phyloP scores from a whole-genome alignment of 2,888 invertebrate species.

The Uloborus plumipes region DNA sequence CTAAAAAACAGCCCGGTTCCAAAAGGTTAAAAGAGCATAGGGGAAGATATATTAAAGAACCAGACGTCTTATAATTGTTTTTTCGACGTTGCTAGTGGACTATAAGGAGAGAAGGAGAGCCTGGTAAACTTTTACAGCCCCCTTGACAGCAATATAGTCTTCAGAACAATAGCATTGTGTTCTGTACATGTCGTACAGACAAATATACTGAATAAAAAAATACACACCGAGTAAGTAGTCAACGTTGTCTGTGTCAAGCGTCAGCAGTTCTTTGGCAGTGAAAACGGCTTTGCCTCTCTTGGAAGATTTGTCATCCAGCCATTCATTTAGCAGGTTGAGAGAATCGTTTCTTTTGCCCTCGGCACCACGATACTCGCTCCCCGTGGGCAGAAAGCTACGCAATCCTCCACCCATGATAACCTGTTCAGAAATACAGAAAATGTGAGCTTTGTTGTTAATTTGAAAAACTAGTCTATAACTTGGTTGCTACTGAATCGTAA shows the following conservation, averaged over 20 bases:
- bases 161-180: no score
- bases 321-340: conserved; percentile 78
- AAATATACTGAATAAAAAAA: not conserved
- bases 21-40: no score
- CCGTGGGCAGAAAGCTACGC: conserved; percentile 77
- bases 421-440: conserved; percentile 72
- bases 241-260: conserved; percentile 5
- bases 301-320: conserved; percentile 72
- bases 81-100: no score
- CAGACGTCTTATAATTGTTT: no score
- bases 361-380: conserved; percentile 73
- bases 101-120: no score
- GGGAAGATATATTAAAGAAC: no score
- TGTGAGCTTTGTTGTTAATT: no score
- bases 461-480: no score
- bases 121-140: no score
- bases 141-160: no score
- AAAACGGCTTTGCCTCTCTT: conserved; percentile 68
- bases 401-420: conserved; percentile 84
- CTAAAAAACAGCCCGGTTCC: no score
- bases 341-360: conserved; percentile 77
- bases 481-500: no score
- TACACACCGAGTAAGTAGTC: conserved; percentile 34
- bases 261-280: conserved; percentile 27
- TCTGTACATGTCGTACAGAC: not conserved